Evolutionary conservation across 2,888 invertebrate species (phyloP).

Genomic region (Drosophila yooni): DNA sequence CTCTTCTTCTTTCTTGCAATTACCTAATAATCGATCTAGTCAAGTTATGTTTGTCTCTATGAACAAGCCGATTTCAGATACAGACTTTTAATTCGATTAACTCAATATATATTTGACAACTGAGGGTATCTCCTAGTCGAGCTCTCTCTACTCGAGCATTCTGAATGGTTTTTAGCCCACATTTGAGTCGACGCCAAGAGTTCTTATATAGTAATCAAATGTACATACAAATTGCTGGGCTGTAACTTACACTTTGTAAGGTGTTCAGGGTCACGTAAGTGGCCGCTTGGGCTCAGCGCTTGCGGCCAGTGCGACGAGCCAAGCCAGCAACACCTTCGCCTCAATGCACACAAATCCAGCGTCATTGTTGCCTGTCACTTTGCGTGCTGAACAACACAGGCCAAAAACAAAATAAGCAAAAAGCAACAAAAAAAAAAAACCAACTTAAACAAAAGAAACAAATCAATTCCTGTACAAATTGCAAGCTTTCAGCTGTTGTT

Average conservation of each 20-base stretch:
- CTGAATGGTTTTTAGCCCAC: neutral
- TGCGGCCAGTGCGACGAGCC: constrained; percentile 2
- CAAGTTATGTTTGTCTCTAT: neutral
- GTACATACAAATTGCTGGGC: neutral
- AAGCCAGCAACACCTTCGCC: constrained; percentile 36
- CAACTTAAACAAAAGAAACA: constrained; percentile 28
- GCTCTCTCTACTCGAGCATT: neutral
- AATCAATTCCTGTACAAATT: constrained; percentile 77
- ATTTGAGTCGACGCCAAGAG: neutral
- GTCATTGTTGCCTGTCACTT: constrained; percentile 33
- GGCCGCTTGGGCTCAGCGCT: constrained; percentile 20
- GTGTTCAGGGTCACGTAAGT: constrained; percentile 54
- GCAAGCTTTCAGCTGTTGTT: constrained; percentile 50
- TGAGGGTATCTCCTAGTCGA: neutral
- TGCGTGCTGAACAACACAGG: constrained; percentile 65
- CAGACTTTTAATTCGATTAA: neutral
- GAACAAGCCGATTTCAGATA: neutral
- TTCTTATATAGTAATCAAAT: neutral
- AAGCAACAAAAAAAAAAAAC: neutral
- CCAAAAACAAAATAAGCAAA: neutral
- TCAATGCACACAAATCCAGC: constrained; percentile 48
- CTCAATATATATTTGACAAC: neutral
- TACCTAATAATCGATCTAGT: neutral
- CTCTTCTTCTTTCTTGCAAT: neutral
- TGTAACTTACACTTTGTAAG: neutral